Evolutionary conservation across 1,140 invertebrate genomes (phyloP).

Genomic region (Drosophila pandora): DNA sequence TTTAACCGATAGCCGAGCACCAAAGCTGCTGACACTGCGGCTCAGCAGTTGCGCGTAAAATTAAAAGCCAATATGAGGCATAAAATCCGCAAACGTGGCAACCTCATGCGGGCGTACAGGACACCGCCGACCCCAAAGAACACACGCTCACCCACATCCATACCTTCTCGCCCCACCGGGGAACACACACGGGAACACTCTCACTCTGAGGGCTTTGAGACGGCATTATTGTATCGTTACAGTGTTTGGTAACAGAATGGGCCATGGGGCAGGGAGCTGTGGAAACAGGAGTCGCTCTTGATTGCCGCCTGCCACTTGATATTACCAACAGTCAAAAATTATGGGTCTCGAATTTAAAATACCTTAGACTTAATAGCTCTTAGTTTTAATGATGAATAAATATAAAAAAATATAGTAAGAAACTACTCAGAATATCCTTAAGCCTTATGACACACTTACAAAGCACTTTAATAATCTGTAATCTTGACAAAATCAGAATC

Average conservation of each 20-base stretch:
- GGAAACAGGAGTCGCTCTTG: constrained; percentile 37
- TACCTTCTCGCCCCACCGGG: no score
- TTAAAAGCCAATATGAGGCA: constrained; percentile 77
- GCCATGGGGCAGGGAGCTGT: not conserved
- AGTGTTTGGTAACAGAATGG: constrained; percentile 24
- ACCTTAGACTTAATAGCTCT: not conserved
- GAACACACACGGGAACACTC: constrained; percentile 4
- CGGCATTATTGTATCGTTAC: constrained; percentile 60
- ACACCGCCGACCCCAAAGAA: constrained; percentile 21
- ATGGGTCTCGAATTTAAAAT: not conserved
- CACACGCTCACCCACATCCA: constrained; percentile 1
- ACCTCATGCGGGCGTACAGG: constrained; percentile 38
- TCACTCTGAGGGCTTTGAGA: constrained; percentile 18
- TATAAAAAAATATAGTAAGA: no score
- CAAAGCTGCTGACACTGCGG: constrained; percentile 66
- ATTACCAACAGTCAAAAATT: constrained; percentile 19
- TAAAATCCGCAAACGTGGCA: constrained; percentile 72
- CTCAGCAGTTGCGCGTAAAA: constrained; percentile 65
- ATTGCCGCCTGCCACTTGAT: constrained; percentile 65
- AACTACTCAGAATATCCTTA: no score
- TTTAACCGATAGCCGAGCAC: constrained; percentile 42
- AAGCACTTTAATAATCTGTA: no score
- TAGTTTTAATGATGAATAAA: not conserved
- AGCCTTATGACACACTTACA: no score
- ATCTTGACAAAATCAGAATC: not conserved